Evolutionary conservation across 2,797 vertebrate species (phyloP).

Genomic region (Heteromormyrus szaboi): DNA sequence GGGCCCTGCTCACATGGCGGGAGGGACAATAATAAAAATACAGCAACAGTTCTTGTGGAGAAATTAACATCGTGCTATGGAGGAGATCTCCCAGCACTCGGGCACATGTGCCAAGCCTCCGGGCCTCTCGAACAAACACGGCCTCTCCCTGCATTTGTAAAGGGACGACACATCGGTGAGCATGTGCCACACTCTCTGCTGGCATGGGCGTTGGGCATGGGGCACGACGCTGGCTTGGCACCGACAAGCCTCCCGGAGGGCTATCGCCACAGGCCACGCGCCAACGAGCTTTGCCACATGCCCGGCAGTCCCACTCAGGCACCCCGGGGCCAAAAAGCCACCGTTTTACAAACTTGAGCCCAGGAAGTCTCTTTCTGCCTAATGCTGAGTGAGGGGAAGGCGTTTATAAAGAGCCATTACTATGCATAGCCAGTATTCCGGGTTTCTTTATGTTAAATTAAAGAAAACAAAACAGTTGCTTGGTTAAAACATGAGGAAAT

Average conservation of each 20-base stretch:
- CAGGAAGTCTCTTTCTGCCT: background rate
- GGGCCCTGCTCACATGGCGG: background rate
- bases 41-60: background rate
- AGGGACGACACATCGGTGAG: background rate
- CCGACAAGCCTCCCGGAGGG: background rate
- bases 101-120: background rate
- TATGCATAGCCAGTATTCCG: background rate
- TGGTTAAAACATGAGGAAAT: background rate
- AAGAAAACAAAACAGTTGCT: background rate
- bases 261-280: background rate
- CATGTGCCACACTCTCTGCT: slow-evolving; percentile 9
- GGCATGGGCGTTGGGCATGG: background rate
- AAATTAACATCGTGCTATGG: background rate
- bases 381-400: background rate
- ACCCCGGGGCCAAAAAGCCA: background rate
- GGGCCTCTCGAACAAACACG: background rate
- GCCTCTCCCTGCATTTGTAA: slow-evolving; percentile 2
- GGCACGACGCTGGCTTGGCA: background rate
- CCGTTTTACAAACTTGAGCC: background rate
- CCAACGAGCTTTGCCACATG: background rate
- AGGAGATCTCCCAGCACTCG: background rate
- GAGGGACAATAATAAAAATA: background rate
- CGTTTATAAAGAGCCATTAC: background rate
- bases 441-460: background rate
- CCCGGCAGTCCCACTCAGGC: background rate